Evolutionary conservation across 2,888 invertebrate species (phyloP).

Genomic region (Rhingia rostrata): DNA sequence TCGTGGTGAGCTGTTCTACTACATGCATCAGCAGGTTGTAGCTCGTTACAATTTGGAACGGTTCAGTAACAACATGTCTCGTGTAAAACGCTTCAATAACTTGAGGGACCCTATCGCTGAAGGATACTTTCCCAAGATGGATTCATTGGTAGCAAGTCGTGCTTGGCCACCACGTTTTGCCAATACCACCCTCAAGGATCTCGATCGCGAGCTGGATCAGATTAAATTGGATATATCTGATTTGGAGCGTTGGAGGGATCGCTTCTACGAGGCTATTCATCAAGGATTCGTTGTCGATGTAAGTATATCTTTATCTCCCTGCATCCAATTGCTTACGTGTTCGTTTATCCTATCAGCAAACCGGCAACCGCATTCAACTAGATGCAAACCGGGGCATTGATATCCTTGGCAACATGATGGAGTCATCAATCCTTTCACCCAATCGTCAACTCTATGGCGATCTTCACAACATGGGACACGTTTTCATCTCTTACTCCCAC

Average conservation of each 20-base stretch:
- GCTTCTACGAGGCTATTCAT: slow-evolving; percentile 89
- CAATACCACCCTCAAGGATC: slow-evolving; percentile 84
- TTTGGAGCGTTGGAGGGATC: slow-evolving; percentile 89
- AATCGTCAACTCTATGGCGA: slow-evolving; percentile 90
- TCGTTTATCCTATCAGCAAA: slow-evolving; percentile 82
- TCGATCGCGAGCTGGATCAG: slow-evolving; percentile 88
- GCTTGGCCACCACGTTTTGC: slow-evolving; percentile 89
- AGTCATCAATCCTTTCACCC: slow-evolving; percentile 88
- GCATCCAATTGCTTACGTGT: not conserved
- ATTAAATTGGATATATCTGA: slow-evolving; percentile 88
- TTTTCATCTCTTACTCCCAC: slow-evolving; percentile 89
- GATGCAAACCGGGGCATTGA: slow-evolving; percentile 90
- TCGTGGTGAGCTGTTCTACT: slow-evolving; percentile 91
- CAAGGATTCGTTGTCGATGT: slow-evolving; percentile 85
- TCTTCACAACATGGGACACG: slow-evolving; percentile 92
- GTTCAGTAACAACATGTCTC: slow-evolving; percentile 87
- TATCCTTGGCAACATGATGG: slow-evolving; percentile 90
- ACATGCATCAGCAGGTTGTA: slow-evolving; percentile 88
- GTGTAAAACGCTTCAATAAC: slow-evolving; percentile 86
- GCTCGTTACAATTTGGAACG: slow-evolving; percentile 90
- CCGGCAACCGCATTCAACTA: slow-evolving; percentile 85
- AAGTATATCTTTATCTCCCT: slow-evolving; percentile 72
- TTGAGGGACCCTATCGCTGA: slow-evolving; percentile 88
- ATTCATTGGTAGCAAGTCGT: slow-evolving; percentile 89
- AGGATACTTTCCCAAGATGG: slow-evolving; percentile 93